A percentile compares a stretch with the other conserved stretches of the same genome.
These are phyloP conservation scores for Epinotia brunnichana DNA, from an alignment of 2,888 invertebrate species.

Conservation along the genomic window DNA sequence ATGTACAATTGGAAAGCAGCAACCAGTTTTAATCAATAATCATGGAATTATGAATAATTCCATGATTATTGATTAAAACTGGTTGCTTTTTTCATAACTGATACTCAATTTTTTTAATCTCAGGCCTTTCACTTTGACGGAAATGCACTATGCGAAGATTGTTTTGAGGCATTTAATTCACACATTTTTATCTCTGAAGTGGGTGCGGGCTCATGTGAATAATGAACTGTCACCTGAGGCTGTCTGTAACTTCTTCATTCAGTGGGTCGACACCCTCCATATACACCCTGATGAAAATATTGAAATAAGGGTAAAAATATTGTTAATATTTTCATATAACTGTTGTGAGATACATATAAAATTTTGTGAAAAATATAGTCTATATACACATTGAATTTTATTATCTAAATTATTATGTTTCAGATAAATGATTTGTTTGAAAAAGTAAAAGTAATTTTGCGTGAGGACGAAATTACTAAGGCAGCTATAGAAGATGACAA, in stretches of 20 bases:
- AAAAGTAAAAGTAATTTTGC: constrained; percentile 51
- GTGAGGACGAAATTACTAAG: constrained; percentile 28
- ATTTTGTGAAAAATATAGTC: neutral
- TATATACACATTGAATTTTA: neutral
- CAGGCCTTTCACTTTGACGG: constrained; percentile 67
- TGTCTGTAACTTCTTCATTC: constrained; percentile 66
- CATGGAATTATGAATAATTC: no score
- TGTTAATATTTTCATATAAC: neutral
- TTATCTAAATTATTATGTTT: constrained; percentile 35
- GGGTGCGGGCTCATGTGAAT: constrained; percentile 55
- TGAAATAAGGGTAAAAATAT: constrained; percentile 52
- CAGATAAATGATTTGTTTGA: constrained; percentile 54
- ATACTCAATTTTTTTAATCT: constrained; percentile 42
- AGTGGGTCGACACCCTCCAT: constrained; percentile 66
- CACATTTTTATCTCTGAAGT: constrained; percentile 61
- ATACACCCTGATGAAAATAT: constrained; percentile 60
- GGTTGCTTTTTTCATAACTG: neutral
- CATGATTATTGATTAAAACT: neutral
- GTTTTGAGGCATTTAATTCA: constrained; percentile 63
- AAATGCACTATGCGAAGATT: constrained; percentile 64
- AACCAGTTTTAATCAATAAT: no score
- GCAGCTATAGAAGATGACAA: constrained; percentile 32
- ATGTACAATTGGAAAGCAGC: no score
- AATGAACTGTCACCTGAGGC: constrained; percentile 58
- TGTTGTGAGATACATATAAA: neutral